Percentiles rank a stretch among this genome's conserved stretches.
phyloP scores from a whole-genome alignment of 2,888 invertebrate species.

The Hofmannophila pseudospretella region DNA sequence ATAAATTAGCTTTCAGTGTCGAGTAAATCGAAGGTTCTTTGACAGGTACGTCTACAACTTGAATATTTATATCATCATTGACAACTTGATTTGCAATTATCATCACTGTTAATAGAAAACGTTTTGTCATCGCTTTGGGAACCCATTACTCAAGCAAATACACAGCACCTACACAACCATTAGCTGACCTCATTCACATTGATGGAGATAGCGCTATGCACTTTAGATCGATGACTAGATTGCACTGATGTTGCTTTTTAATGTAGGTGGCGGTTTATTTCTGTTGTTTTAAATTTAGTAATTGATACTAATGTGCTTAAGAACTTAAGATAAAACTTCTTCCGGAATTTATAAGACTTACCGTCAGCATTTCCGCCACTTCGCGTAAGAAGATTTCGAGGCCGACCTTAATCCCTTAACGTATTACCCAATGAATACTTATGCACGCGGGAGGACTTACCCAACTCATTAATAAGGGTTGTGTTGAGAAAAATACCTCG shows the following conservation, averaged over 20 bases:
- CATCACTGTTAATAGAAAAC: constrained; percentile 29
- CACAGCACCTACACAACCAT: constrained; percentile 72
- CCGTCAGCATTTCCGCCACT: background rate
- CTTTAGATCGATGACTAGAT: constrained; percentile 55
- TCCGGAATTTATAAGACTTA: too few species aligned
- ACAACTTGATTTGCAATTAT: constrained; percentile 20
- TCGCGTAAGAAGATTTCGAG: background rate
- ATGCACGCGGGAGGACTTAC: constrained; percentile 16
- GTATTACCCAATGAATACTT: constrained; percentile 23
- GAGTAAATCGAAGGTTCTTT: constrained; percentile 18
- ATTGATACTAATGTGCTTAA: too few species aligned
- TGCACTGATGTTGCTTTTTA: constrained; percentile 41
- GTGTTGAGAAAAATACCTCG: background rate
- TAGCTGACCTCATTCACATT: constrained; percentile 45
- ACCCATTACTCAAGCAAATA: constrained; percentile 59
- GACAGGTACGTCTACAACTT: constrained; percentile 21
- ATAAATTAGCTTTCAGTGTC: constrained; percentile 37
- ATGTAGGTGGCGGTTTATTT: constrained; percentile 21
- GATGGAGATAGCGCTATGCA: constrained; percentile 51
- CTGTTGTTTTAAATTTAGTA: constrained; percentile 10
- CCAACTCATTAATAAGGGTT: constrained; percentile 17
- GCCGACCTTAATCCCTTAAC: constrained; percentile 20
- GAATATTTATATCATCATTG: constrained; percentile 20
- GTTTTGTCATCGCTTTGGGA: constrained; percentile 58
- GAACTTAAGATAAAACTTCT: too few species aligned